phyloP scores from a whole-genome alignment of 2,888 invertebrate species.

The Bedellia somnulentella region DNA sequence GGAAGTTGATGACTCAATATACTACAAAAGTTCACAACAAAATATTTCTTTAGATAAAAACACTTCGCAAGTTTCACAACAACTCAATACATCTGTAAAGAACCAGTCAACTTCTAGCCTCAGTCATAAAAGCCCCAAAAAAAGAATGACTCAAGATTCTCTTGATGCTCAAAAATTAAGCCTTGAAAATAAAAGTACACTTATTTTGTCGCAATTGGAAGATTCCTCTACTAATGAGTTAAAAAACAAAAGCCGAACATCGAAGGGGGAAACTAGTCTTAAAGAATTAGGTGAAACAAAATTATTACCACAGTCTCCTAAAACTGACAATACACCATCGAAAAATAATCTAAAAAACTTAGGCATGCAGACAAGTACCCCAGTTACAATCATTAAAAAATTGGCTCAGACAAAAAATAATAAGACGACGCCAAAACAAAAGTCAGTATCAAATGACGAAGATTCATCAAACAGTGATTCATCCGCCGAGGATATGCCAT shows the following conservation, averaged over 20 bases:
- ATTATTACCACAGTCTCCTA: too few relatives aligned
- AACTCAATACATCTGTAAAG: conserved; percentile 14
- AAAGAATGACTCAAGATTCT: background rate
- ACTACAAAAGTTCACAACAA: conserved; percentile 3
- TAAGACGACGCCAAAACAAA: background rate
- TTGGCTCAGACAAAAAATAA: background rate
- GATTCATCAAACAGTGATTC: conserved; percentile 8
- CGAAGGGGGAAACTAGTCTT: too few relatives aligned
- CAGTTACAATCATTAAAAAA: conserved; percentile 15
- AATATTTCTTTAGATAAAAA: conserved; percentile 1
- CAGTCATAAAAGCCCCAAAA: background rate
- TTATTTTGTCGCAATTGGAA: conserved; percentile 34
- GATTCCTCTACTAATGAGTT: conserved; percentile 21
- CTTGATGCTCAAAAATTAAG: background rate
- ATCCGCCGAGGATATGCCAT: conserved; percentile 13
- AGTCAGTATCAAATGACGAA: conserved; percentile 6
- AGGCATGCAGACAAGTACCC: conserved; percentile 26
- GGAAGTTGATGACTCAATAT: conserved; percentile 47
- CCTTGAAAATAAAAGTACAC: conserved; percentile 32
- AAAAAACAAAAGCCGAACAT: too few relatives aligned
- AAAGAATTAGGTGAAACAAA: too few relatives aligned
- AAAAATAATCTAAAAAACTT: conserved; percentile 27
- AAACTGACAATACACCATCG: conserved; percentile 43
- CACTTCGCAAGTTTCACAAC: background rate
- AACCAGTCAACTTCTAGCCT: conserved; percentile 7